phyloP scores from a whole-genome alignment of 2,113 vertebrate species.

The Bagarius yarrelli region DNA sequence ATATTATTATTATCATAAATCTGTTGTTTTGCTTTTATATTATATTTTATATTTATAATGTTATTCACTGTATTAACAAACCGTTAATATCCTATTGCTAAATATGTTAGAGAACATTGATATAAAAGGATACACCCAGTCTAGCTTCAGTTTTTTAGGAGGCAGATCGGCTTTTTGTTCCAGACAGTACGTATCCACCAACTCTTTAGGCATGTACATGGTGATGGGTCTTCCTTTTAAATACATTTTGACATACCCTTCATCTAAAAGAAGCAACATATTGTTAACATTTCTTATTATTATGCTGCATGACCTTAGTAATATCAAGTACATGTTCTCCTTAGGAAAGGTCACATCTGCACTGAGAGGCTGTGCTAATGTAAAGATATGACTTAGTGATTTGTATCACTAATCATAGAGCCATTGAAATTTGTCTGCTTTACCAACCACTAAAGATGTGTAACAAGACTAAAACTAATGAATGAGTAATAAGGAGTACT shows the following conservation, averaged over 20 bases:
- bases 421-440: neutral
- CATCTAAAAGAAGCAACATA: conserved; percentile 80
- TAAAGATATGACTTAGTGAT: neutral
- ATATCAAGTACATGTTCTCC: neutral
- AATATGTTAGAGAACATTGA: neutral
- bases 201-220: conserved; percentile 97
- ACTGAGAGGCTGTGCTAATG: neutral
- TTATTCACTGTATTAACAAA: neutral
- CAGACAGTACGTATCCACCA: conserved; percentile 90
- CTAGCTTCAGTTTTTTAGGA: conserved; percentile 88
- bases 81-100: neutral
- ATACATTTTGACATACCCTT: conserved; percentile 99
- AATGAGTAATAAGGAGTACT: neutral
- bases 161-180: conserved; percentile 90
- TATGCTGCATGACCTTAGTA: neutral
- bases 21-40: too few species aligned
- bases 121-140: conserved; percentile 98
- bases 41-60: too few species aligned
- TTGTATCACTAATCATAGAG: neutral
- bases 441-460: neutral
- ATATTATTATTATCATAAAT: too few species aligned
- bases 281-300: conserved; percentile 38
- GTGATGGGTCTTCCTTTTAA: conserved; percentile 95
- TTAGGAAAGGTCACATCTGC: neutral
- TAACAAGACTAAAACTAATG: conserved; percentile 22